These are phyloP conservation scores for Pseudorectes ferrugineus DNA, from an alignment of 2,113 vertebrate genomes.

Conservation along the genomic window DNA sequence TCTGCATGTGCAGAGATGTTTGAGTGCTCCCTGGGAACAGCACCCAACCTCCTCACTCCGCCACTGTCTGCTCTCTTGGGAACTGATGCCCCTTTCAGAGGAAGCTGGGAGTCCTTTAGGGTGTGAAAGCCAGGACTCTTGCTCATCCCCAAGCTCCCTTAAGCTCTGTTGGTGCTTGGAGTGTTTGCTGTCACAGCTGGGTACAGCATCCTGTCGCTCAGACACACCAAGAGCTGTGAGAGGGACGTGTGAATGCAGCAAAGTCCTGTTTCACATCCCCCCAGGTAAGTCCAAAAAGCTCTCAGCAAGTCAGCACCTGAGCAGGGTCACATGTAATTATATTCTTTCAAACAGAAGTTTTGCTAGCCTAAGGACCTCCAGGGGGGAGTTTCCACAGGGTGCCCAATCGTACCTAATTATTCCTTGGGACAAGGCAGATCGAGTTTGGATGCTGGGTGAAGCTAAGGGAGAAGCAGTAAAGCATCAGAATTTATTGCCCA, in stretches of 20 bases:
- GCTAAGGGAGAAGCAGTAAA: background rate
- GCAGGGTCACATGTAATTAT: background rate
- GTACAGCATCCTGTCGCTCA: background rate
- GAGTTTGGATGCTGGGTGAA: background rate
- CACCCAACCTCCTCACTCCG: background rate
- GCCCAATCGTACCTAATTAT: background rate
- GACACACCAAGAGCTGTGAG: background rate
- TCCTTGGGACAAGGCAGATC: background rate
- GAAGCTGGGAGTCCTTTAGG: background rate
- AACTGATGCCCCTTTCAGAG: background rate
- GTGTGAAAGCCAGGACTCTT: background rate
- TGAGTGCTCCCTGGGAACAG: background rate
- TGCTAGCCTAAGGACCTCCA: background rate
- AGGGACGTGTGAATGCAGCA: background rate
- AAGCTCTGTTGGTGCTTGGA: background rate
- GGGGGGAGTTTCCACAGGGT: background rate
- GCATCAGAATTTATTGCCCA: background rate
- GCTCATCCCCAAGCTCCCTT: background rate
- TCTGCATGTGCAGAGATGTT: background rate
- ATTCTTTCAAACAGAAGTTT: background rate
- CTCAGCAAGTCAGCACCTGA: background rate
- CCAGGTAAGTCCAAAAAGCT: background rate
- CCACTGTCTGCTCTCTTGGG: rapidly evolving
- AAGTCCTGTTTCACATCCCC: background rate
- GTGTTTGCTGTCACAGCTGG: background rate